Conservation (phyloP, 2,113 vertebrate species). For the Trachemys scripta region DNA sequence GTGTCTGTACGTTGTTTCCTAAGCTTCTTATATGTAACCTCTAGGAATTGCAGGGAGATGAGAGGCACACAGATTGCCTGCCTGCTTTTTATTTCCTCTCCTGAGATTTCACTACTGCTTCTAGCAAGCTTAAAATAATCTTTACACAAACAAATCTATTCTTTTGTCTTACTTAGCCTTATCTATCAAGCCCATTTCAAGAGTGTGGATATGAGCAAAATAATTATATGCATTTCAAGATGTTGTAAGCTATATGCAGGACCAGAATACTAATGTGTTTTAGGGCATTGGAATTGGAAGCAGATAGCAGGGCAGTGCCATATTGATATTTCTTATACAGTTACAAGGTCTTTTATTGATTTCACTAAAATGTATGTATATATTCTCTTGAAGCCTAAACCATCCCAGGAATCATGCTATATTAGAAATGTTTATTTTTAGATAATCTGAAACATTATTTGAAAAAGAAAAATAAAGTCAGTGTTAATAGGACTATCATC, state of each 20-base stretch:
- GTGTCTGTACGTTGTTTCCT: constrained; percentile 69
- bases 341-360: background rate
- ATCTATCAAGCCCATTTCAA: constrained; percentile 74
- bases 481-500: background rate
- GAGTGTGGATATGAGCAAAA: constrained; percentile 57
- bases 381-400: background rate
- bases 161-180: constrained; percentile 76
- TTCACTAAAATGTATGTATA: constrained; percentile 4
- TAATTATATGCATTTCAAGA: constrained; percentile 62
- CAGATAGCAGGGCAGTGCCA: background rate
- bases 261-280: constrained; percentile 44
- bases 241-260: constrained; percentile 14
- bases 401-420: background rate
- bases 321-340: background rate
- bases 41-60: constrained; percentile 65
- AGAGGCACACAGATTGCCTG: constrained; percentile 42
- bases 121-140: constrained; percentile 77
- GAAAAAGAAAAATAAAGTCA: background rate
- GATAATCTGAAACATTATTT: background rate
- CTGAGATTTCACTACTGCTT: constrained; percentile 70
- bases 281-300: background rate
- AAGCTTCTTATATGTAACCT: constrained; percentile 80
- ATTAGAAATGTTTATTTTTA: background rate
- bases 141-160: constrained; percentile 76
- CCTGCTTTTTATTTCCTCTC: constrained; percentile 64